Evolutionary conservation across 35 echinoderm and acorn worm genomes (phyloP), one percentile per base, ranked within the genome.

Genomic region (Patiria miniata): DNA sequence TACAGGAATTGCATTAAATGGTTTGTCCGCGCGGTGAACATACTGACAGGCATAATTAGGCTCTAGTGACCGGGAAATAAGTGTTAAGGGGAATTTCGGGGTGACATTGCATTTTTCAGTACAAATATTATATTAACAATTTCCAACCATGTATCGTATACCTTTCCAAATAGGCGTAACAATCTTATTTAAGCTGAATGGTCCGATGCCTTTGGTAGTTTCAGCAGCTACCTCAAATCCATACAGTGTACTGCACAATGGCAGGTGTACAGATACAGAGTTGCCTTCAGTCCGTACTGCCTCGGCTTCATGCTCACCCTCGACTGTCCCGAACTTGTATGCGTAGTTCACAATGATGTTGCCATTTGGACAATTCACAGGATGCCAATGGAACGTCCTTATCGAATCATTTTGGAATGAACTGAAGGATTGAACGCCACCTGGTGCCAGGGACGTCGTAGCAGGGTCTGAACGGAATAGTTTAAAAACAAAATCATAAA

Each of bases 181-280:
- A 23, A 8, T 0, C 22, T 8, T 3, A n/a, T n/a, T n/a, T n/a
- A 29, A 22, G 34, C 61, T 69, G 61, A 32, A 69, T 32, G 23
- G 23, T 69, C 61, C 61, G 61, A 69, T 30, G 61, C 61, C 61
- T 69, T 36, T 69, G 34, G 23, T 69, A 10, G 61, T 69, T 69
- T 36, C 23, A 28, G 60, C 60, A 68, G 60, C 60, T 9, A 68
- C 60, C 3, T 68, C 8, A 32, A 68, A 68, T 22, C 22, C n/a
- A 68, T 68, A 68, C 0, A 0, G 5, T 68, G n/a, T 23, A 12
- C 42, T 12, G 60, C 60, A 68, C 8, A 28, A 1, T 28, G 60
- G 30, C 16, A 68, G 8, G n/a, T 16, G 21, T 1, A 68, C n/a
- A 7, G 21, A 28, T 12, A 68, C 60, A 16, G n/a, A 22, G 21